These are phyloP conservation scores for Bacillus rossius DNA, from an alignment of 1,140 invertebrate species.

Conservation along the genomic window DNA sequence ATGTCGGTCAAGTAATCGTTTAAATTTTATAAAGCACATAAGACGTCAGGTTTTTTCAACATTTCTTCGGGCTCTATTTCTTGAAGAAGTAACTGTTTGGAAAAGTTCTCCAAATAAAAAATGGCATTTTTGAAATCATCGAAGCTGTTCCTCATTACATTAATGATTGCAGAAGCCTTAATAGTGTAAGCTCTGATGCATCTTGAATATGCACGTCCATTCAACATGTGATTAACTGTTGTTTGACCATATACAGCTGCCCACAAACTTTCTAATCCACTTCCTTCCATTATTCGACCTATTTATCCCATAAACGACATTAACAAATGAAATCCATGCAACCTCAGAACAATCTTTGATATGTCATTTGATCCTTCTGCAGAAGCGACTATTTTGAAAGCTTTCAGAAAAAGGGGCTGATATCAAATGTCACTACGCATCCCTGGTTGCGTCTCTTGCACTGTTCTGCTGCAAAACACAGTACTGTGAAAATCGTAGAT, in stretches of 20 bases:
- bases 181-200: not conserved
- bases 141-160: not conserved
- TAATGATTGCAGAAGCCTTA: not conserved
- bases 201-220: not conserved
- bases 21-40: not conserved
- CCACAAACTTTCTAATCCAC: slow-evolving; percentile 36
- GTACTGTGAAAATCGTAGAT: slow-evolving; percentile 25
- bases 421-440: slow-evolving; percentile 35
- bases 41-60: not conserved
- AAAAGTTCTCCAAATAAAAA: no score
- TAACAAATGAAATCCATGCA: slow-evolving; percentile 35
- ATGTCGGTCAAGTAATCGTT: not conserved
- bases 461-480: slow-evolving; percentile 17
- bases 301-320: slow-evolving; percentile 40
- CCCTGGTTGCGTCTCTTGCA: slow-evolving; percentile 17
- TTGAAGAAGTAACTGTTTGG: not conserved
- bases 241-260: slow-evolving; percentile 29
- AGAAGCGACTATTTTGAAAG: slow-evolving; percentile 20
- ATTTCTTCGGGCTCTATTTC: not conserved
- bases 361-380: not conserved
- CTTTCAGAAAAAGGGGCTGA: slow-evolving; percentile 34
- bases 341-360: slow-evolving; percentile 8
- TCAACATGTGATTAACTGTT: slow-evolving; percentile 33
- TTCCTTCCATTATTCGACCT: slow-evolving; percentile 37
- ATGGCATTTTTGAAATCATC: not conserved